Evolutionary conservation across 2,113 vertebrate species (phyloP).

Genomic region (Catharus minimus): DNA sequence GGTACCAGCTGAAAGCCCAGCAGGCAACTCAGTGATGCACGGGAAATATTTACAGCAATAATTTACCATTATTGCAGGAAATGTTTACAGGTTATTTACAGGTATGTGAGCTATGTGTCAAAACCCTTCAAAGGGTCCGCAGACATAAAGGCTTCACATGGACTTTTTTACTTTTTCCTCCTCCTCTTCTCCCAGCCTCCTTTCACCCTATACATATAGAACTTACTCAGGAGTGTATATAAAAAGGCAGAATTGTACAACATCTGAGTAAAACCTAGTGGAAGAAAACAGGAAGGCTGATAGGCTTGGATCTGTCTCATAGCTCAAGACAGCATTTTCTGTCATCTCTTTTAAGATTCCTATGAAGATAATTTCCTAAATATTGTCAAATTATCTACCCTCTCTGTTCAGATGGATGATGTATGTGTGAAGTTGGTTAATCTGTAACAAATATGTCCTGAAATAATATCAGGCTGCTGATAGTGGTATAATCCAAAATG

Average conservation of each 20-base stretch:
- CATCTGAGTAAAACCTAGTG: not conserved
- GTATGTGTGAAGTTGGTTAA: not conserved
- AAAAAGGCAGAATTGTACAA: not conserved
- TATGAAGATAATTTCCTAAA: not conserved
- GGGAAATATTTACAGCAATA: not conserved
- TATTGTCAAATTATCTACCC: not conserved
- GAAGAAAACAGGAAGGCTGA: not conserved
- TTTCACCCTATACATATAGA: not conserved
- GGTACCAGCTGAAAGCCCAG: not conserved
- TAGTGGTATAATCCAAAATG: not conserved
- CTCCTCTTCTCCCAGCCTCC: not conserved
- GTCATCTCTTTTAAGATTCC: not conserved
- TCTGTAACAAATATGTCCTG: not conserved
- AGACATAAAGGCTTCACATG: not conserved
- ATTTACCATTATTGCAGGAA: not conserved
- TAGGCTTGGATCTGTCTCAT: not conserved
- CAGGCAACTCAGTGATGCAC: not conserved
- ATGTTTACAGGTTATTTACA: not conserved
- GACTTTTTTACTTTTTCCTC: not conserved
- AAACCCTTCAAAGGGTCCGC: not conserved
- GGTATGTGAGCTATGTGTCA: rapidly evolving
- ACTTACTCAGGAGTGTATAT: not conserved
- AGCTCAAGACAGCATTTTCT: not conserved
- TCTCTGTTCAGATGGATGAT: not conserved
- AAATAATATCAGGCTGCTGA: not conserved